Evolutionary conservation across 2,113 vertebrate species (phyloP), one percentile per base, ranked within the genome.

Genomic region (Leucosticte australis): DNA sequence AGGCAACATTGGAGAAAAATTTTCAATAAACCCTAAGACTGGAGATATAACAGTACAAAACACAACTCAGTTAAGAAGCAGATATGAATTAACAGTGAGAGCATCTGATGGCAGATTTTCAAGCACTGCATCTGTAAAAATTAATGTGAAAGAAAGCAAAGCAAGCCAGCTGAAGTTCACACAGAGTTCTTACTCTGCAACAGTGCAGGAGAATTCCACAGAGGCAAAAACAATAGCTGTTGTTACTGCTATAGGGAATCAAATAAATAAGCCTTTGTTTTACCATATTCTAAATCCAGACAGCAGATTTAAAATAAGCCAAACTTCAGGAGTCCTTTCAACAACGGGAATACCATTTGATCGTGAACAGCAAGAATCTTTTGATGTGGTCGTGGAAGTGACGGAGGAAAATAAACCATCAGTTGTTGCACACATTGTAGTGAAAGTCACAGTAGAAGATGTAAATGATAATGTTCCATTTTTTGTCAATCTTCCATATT

Each of bases 1-100:
- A 90, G 99, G 99, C 65, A 99, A 99, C 89, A 99, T 99, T 24
- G 99, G 99, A 47, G 99, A 99, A 86, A 99, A 99, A 97, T 99
- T 99, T 93, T 97, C 95, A 70, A 98, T 99, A 59, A 98, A 99
- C 95, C 95, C 96, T 9, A 96, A 92, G 65, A 98, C 97, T 23
- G 99, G 99, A 20, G 95, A 98, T 21, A 97, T 99, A 94, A 98
- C 98, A 21, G 98, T 99, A 64, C 99, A 99, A 83, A 99, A 99
- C 89, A 98, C 99, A 80, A 99, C 98, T 60, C 99, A 99, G 52
- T 94, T 99, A 77, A 98, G 99, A 95, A 99, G 99, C 97, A 98
- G 99, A 37, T 99, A 99, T 1, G 99, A 99, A 95, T 94, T 99
- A 49, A 98, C 98, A 50, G 89, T 99, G 11, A 97, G 99, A 87